Percentiles rank a stretch among this genome's conserved stretches.
phyloP scores from a whole-genome alignment of 2,888 invertebrate genomes.

The Abscondita cerata region DNA sequence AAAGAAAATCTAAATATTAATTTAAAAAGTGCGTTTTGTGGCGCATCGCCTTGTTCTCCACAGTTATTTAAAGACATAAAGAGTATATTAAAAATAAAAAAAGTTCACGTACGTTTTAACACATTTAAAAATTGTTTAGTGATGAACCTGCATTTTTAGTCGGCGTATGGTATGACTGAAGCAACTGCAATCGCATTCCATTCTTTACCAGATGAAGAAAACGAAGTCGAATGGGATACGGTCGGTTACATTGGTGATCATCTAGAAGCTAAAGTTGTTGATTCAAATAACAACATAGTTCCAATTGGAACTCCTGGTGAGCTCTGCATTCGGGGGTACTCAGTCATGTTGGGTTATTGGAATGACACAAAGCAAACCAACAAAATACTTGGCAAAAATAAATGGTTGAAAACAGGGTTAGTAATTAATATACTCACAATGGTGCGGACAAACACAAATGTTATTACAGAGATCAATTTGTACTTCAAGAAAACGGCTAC shows the following conservation, averaged over 20 bases:
- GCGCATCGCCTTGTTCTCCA: conserved; percentile 76
- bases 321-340: conserved; percentile 76
- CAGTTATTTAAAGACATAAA: conserved; percentile 64
- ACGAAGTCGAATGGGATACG: conserved; percentile 58
- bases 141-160: conserved; percentile 62
- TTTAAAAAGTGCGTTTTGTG: conserved; percentile 67
- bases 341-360: conserved; percentile 82
- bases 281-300: conserved; percentile 68
- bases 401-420: conserved; percentile 87
- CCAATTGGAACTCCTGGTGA: conserved; percentile 78
- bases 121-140: too few species aligned
- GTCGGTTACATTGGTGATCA: conserved; percentile 66
- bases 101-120: conserved; percentile 58
- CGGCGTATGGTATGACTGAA: conserved; percentile 69
- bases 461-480: conserved; percentile 71
- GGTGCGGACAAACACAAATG: too few species aligned
- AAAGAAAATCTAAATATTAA: conserved; percentile 60
- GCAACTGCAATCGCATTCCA: conserved; percentile 65
- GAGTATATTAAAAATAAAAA: conserved; percentile 58
- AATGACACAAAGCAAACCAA: conserved; percentile 76
- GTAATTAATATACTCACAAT: neutral
- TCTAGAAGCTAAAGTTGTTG: conserved; percentile 70
- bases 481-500: conserved; percentile 73
- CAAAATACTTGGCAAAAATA: conserved; percentile 68
- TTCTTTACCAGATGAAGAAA: conserved; percentile 59